Conservation (phyloP, 2,888 invertebrate genomes). For the Lamproptera curius region DNA sequence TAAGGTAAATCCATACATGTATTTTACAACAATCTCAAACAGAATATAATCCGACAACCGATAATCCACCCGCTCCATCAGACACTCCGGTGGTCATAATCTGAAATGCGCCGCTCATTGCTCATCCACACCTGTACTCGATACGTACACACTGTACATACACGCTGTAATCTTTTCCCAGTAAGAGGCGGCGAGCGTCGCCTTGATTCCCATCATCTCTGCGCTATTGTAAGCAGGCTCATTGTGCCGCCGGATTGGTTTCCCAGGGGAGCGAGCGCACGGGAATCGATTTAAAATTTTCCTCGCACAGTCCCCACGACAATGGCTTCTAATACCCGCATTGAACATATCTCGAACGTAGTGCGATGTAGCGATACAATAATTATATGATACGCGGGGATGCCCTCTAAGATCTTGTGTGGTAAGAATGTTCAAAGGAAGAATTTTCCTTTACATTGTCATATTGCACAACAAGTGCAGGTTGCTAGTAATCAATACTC, state of each 20-base stretch:
- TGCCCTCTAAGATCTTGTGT: no score
- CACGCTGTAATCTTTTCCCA: slow-evolving; percentile 58
- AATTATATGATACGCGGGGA: slow-evolving; percentile 5
- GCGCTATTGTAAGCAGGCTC: slow-evolving; percentile 60
- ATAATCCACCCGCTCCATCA: not conserved
- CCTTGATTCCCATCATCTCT: slow-evolving; percentile 57
- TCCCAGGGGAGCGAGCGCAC: slow-evolving; percentile 59
- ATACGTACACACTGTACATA: slow-evolving; percentile 37
- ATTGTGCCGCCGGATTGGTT: slow-evolving; percentile 72
- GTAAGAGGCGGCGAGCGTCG: slow-evolving; percentile 51
- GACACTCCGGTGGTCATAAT: slow-evolving; percentile 7
- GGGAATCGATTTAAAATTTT: slow-evolving; percentile 74
- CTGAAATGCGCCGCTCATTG: slow-evolving; percentile 11
- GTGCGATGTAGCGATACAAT: slow-evolving; percentile 17
- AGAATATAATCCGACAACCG: no score
- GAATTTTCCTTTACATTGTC: no score
- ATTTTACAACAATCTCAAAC: no score
- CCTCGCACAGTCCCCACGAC: slow-evolving; percentile 60
- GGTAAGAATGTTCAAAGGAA: no score
- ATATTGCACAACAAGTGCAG: no score
- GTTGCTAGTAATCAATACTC: no score
- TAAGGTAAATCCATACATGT: no score
- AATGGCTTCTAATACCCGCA: slow-evolving; percentile 62
- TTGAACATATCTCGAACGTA: slow-evolving; percentile 46
- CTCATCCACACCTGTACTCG: slow-evolving; percentile 16